Percentiles rank a stretch among this genome's conserved stretches.
These are phyloP conservation scores for Adelphocoris suturalis DNA, from an alignment of 2,888 invertebrate species.

Conservation along the genomic window DNA sequence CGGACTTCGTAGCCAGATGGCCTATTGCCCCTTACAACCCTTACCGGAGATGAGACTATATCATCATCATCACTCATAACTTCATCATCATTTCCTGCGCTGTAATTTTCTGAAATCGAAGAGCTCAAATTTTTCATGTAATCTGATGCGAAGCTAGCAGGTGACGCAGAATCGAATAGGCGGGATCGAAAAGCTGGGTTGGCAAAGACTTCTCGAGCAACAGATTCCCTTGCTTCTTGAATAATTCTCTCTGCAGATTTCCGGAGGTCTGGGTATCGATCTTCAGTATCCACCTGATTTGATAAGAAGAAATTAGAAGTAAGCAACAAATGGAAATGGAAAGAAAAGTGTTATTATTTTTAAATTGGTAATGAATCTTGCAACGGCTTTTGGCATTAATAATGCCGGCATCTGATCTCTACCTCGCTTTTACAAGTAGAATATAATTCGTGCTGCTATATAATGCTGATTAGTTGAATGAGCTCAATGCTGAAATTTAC, in stretches of 20 bases:
- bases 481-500: no score
- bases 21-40: conserved; percentile 24
- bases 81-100: background rate
- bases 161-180: background rate
- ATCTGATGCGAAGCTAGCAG: background rate
- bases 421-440: no score
- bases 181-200: conserved; percentile 46
- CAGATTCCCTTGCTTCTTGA: conserved; percentile 24
- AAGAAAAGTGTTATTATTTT: no score
- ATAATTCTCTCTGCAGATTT: conserved; percentile 28
- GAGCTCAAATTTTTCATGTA: background rate
- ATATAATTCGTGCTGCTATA: no score
- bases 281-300: background rate
- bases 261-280: background rate
- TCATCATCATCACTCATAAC: conserved; percentile 54
- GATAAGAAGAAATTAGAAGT: no score
- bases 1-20: conserved; percentile 52
- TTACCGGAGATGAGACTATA: conserved; percentile 36
- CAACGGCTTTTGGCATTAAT: no score
- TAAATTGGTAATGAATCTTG: no score
- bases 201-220: background rate
- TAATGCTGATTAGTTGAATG: no score
- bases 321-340: background rate
- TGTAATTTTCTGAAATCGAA: background rate
- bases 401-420: no score